phyloP scores from a whole-genome alignment of 2,797 vertebrate species.

The Pangasius sanitwongsei region DNA sequence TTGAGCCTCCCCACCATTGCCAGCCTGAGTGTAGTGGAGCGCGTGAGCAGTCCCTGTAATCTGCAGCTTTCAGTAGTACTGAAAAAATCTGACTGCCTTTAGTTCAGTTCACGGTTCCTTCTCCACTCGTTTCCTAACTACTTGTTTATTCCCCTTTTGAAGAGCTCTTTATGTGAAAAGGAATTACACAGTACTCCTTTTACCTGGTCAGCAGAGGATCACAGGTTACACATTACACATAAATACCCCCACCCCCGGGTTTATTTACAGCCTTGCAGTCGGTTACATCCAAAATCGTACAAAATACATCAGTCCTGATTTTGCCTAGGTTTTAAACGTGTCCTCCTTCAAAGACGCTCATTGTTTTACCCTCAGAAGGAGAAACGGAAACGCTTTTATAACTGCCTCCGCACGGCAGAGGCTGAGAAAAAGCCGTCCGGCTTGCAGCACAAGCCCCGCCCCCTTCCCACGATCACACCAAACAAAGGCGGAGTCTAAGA shows the following conservation, averaged over 20 bases:
- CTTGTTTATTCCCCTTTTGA: not conserved
- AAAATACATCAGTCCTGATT: not conserved
- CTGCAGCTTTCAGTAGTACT: not conserved
- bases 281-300: conserved; percentile 3
- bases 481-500: not conserved
- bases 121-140: not conserved
- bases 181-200: not conserved
- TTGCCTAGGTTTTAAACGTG: conserved; percentile 57
- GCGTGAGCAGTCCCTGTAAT: not conserved
- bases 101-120: not conserved
- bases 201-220: not conserved
- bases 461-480: not conserved
- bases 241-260: not conserved
- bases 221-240: not conserved
- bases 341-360: conserved; percentile 55
- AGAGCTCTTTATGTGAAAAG: not conserved
- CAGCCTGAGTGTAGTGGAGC: not conserved
- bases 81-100: not conserved
- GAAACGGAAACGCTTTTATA: conserved; percentile 67
- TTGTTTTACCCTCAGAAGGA: conserved; percentile 55
- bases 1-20: conserved; percentile 91
- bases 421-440: conserved; percentile 30
- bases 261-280: not conserved
- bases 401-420: conserved; percentile 51
- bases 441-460: conserved; percentile 50